These are phyloP conservation scores for Coleophora deauratella DNA, from an alignment of 2,888 invertebrate species.

Conservation along the genomic window DNA sequence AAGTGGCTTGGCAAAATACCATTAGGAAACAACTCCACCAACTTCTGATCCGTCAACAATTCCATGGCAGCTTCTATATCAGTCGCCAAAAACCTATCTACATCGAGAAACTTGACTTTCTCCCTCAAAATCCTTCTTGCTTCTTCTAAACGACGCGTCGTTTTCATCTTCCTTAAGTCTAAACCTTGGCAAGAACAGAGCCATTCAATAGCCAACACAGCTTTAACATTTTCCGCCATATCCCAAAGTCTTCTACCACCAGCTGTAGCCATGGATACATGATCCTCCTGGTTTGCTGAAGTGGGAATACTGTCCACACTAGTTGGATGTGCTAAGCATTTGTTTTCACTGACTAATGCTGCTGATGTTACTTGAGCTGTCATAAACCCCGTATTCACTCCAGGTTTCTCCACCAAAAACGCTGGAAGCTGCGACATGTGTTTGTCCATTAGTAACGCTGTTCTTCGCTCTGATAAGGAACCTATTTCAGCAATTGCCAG, in stretches of 20 bases:
- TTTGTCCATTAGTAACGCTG: conserved; percentile 4
- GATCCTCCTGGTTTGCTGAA: conserved; percentile 6
- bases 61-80: conserved; percentile 1
- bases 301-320: conserved; percentile 6
- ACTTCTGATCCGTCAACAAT: neutral
- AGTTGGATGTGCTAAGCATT: conserved; percentile 1
- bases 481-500: conserved; percentile 5
- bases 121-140: neutral
- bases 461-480: conserved; percentile 2
- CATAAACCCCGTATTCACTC: conserved; percentile 5
- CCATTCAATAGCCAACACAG: conserved; percentile 4
- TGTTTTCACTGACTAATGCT: conserved; percentile 5
- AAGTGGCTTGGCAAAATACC: no score
- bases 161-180: neutral
- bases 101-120: neutral
- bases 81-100: neutral
- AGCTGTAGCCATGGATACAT: conserved; percentile 5
- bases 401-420: neutral
- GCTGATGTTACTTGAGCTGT: conserved; percentile 3
- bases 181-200: conserved; percentile 3
- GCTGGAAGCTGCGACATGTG: neutral
- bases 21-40: no score
- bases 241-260: conserved; percentile 4
- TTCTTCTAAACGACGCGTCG: neutral
- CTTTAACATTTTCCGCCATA: conserved; percentile 4